A percentile compares a stretch with the other conserved stretches of the same genome.
Evolutionary conservation across 2,113 vertebrate species (phyloP).

Genomic region (mouse (Mus musculus)): DNA sequence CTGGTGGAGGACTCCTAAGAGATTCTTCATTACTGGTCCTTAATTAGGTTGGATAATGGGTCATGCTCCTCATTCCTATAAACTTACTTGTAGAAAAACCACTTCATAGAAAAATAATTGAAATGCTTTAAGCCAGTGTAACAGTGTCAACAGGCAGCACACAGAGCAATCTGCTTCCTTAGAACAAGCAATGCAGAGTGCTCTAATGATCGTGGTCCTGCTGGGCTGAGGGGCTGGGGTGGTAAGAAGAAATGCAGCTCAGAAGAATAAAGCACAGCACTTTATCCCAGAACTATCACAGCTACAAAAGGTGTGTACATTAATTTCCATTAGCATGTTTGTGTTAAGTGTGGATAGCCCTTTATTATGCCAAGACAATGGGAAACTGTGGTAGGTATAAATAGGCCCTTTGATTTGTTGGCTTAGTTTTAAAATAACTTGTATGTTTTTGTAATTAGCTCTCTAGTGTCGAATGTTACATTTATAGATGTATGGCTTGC

Average conservation of each 20-base stretch:
- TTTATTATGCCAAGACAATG: constrained; percentile 32
- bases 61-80: constrained; percentile 52
- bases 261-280: constrained; percentile 43
- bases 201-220: background rate
- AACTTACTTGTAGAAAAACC: constrained; percentile 20
- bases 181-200: background rate
- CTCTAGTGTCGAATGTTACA: background rate
- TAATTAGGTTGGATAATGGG: constrained; percentile 35
- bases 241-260: constrained; percentile 44
- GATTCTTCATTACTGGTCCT: constrained; percentile 30
- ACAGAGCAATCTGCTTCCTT: background rate
- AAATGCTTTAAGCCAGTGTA: constrained; percentile 24
- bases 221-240: constrained; percentile 14
- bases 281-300: constrained; percentile 55
- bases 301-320: constrained; percentile 51
- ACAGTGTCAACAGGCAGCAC: background rate
- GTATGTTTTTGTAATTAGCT: background rate
- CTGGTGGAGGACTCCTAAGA: background rate
- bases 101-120: constrained; percentile 62
- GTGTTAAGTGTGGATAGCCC: background rate
- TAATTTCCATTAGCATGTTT: constrained; percentile 63
- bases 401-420: constrained; percentile 15
- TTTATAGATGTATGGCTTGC: background rate
- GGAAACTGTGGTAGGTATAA: background rate
- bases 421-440: constrained; percentile 62